A percentile compares a stretch with the other conserved stretches of the same genome.
phyloP scores from a whole-genome alignment of 2,888 invertebrate genomes.

The Rhimphoctona megacephalus region DNA sequence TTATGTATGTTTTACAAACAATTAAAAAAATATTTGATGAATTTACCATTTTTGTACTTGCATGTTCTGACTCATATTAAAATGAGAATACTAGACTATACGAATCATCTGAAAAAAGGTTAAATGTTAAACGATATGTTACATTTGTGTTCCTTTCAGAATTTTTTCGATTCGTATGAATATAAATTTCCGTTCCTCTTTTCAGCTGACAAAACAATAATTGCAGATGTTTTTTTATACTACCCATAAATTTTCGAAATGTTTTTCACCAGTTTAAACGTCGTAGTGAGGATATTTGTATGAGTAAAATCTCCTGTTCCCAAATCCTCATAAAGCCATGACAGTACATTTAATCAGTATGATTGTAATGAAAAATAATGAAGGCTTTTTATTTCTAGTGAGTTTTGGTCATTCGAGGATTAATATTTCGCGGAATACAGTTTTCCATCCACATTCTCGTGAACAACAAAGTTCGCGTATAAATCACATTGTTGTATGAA shows the following conservation, averaged over 20 bases:
- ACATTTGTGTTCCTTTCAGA: neutral
- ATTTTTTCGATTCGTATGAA: neutral
- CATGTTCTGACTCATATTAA: neutral
- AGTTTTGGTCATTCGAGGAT: neutral
- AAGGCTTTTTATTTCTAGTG: neutral
- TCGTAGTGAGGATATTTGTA: neutral
- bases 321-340: neutral
- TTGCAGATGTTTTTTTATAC: neutral
- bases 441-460: neutral
- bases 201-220: neutral
- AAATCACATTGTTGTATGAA: neutral
- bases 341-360: neutral
- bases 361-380: neutral
- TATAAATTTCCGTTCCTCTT: neutral
- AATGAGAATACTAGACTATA: neutral
- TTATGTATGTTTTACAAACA: neutral
- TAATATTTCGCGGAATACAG: neutral
- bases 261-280: neutral
- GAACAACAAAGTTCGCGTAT: neutral
- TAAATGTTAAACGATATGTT: neutral
- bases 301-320: neutral
- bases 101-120: neutral
- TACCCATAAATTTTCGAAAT: neutral
- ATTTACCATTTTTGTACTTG: neutral
- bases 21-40: neutral